Conservation (phyloP, 2,888 invertebrate species). For the Lycocerus yunnanus region DNA sequence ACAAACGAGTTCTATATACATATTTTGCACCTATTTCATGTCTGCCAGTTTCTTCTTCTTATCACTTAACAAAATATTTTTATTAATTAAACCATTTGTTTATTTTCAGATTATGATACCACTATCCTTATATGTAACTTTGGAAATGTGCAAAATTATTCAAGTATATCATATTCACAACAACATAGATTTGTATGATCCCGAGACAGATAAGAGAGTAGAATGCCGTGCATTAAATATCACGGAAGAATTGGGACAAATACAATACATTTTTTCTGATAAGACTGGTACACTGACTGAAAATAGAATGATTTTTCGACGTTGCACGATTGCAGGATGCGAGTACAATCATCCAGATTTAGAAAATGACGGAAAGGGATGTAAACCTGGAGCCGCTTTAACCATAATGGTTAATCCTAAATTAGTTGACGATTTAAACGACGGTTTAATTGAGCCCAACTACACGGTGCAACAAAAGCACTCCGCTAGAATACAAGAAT, state of each 20-base stretch:
- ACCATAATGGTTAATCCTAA: conserved; percentile 59
- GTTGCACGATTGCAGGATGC: conserved; percentile 85
- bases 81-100: too few species aligned
- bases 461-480: conserved; percentile 55
- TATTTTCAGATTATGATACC: conserved; percentile 87
- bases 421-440: conserved; percentile 59
- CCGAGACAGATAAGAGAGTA: conserved; percentile 77
- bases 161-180: conserved; percentile 95
- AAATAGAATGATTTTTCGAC: conserved; percentile 95
- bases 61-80: too few species aligned
- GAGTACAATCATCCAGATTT: conserved; percentile 87
- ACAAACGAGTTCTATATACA: background rate
- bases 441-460: conserved; percentile 42
- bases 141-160: conserved; percentile 93
- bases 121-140: conserved; percentile 92
- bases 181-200: conserved; percentile 86
- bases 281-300: conserved; percentile 98
- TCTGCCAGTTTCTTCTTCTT: too few species aligned
- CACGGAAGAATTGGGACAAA: conserved; percentile 95
- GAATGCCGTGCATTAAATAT: conserved; percentile 96
- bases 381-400: conserved; percentile 57
- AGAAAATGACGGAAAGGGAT: conserved; percentile 62
- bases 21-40: background rate
- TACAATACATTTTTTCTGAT: conserved; percentile 94
- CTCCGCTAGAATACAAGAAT: conserved; percentile 80